Percentiles rank a stretch among this genome's conserved stretches.
Evolutionary conservation across 2,113 vertebrate genomes (phyloP).

Genomic region (Meriones unguiculatus): DNA sequence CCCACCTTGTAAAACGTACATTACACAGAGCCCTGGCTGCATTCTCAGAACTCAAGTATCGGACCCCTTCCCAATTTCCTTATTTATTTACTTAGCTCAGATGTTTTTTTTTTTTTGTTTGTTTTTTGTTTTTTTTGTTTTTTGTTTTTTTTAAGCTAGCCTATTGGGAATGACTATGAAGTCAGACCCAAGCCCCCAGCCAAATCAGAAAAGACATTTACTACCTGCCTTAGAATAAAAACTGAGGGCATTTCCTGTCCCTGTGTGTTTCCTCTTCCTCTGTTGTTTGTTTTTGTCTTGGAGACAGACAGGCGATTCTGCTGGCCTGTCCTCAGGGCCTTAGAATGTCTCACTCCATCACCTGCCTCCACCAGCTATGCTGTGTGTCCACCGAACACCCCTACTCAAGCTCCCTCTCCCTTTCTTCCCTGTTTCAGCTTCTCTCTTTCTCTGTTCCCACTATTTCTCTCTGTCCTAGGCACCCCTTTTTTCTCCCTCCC

Average conservation of each 20-base stretch:
- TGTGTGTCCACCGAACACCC: too few relatives aligned
- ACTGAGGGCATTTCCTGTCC: not conserved
- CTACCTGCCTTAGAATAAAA: not conserved
- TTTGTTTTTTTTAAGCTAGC: not conserved
- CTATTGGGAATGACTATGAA: not conserved
- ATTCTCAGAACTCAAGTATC: not conserved
- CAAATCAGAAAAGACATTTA: not conserved
- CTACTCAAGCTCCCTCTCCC: too few relatives aligned
- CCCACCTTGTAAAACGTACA: not conserved
- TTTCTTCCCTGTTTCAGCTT: too few relatives aligned
- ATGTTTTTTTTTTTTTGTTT: not conserved
- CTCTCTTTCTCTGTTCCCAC: too few relatives aligned
- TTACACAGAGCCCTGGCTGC: not conserved
- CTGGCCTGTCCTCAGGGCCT: too few relatives aligned
- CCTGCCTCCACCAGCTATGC: too few relatives aligned
- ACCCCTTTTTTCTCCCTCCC: too few relatives aligned
- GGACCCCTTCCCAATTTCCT: not conserved
- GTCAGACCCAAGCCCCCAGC: not conserved
- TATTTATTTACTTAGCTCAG: not conserved
- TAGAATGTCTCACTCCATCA: too few relatives aligned
- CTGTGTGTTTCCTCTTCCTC: not conserved
- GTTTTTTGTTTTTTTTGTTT: too few relatives aligned
- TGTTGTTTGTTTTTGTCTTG: not conserved
- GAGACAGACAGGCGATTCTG: not conserved
- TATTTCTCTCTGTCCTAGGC: too few relatives aligned